Conservation (phyloP, 2,113 vertebrate genomes). For the Peromyscus polionotus region DNA sequence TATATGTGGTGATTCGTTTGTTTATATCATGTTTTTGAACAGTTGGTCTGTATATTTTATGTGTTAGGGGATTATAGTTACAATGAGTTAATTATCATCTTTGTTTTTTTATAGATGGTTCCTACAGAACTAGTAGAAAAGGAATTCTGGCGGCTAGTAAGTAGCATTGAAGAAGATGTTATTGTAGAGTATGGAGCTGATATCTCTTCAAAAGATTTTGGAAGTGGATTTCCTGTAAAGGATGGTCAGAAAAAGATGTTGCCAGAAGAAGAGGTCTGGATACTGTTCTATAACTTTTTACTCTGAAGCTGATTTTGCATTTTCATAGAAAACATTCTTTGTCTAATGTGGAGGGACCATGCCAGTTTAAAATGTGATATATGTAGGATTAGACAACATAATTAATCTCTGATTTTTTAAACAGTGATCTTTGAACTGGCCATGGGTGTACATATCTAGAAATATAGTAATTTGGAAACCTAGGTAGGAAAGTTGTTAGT, state of each 20-base stretch:
- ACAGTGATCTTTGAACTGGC: background rate
- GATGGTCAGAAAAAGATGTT: slow-evolving; percentile 94
- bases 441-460: background rate
- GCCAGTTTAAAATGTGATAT: slow-evolving; percentile 44
- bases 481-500: background rate
- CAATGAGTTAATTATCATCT: slow-evolving; percentile 41
- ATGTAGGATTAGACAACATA: slow-evolving; percentile 12
- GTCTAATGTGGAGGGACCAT: background rate
- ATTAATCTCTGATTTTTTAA: background rate
- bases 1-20: slow-evolving; percentile 9
- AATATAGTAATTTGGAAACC: background rate
- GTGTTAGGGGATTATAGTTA: slow-evolving; percentile 38
- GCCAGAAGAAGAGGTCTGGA: slow-evolving; percentile 96
- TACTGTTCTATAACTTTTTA: slow-evolving; percentile 37
- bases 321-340: slow-evolving; percentile 24
- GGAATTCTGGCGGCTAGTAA: slow-evolving; percentile 98
- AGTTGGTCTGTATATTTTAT: slow-evolving; percentile 7
- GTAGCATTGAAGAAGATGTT: slow-evolving; percentile 98
- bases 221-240: slow-evolving; percentile 96
- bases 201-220: slow-evolving; percentile 98
- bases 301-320: background rate
- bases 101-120: slow-evolving; percentile 92
- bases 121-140: slow-evolving; percentile 99
- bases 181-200: slow-evolving; percentile 99
- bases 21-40: slow-evolving; percentile 54